Evolutionary conservation across 2,888 invertebrate species (phyloP).

Genomic region (Clostera curtula): DNA sequence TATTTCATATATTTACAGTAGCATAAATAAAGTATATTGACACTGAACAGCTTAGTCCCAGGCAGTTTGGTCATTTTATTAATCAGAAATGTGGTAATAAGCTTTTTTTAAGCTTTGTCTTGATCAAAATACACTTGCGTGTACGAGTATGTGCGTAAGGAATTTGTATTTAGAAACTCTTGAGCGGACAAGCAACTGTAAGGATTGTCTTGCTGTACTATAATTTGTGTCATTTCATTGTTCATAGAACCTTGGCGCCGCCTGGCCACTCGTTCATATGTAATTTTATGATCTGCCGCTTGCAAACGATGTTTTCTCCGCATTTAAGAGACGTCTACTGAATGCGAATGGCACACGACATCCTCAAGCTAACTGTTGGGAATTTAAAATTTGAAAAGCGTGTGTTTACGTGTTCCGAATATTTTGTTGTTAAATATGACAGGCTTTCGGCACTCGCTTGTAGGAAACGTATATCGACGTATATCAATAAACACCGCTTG

Average conservation of each 20-base stretch:
- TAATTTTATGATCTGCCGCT: constrained; percentile 60
- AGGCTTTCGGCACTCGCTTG: constrained; percentile 15
- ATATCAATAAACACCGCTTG: constrained; percentile 50
- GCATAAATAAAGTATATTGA: no score
- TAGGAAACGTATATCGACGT: constrained; percentile 42
- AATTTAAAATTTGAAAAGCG: constrained; percentile 52
- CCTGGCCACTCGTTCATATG: constrained; percentile 51
- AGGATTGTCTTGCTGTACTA: no score
- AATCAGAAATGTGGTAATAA: no score
- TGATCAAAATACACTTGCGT: no score
- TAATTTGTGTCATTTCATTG: no score
- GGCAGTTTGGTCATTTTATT: no score
- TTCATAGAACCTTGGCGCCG: constrained; percentile 69
- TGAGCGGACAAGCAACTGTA: no score
- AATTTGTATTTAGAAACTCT: no score
- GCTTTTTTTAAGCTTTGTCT: no score
- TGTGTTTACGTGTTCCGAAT: constrained; percentile 43
- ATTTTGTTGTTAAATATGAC: constrained; percentile 25
- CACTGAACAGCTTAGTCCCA: no score
- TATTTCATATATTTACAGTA: no score
- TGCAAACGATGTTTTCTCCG: constrained; percentile 49
- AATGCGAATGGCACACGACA: constrained; percentile 42
- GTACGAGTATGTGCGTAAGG: no score
- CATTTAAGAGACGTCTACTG: constrained; percentile 37
- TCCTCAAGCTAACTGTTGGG: constrained; percentile 37